Conservation (phyloP, 1,140 invertebrate genomes). For the Achroia grisella region DNA sequence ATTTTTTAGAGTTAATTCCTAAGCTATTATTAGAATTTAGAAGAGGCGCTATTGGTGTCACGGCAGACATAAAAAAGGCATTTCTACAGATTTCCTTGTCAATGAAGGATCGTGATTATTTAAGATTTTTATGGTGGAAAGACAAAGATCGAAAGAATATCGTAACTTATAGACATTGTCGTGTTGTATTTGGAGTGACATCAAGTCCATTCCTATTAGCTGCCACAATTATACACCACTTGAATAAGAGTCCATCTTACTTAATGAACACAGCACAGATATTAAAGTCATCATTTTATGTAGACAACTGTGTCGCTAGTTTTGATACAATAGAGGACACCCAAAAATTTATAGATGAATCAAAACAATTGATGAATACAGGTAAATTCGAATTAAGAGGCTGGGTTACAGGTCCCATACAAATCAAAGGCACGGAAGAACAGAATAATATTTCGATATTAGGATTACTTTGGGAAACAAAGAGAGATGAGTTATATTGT, state of each 20-base stretch:
- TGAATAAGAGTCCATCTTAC: background rate
- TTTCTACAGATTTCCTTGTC: background rate
- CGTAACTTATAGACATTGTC: background rate
- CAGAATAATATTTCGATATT: background rate
- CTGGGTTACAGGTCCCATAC: constrained; percentile 4
- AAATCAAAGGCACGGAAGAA: background rate
- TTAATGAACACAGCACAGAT: constrained; percentile 8
- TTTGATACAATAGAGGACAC: background rate
- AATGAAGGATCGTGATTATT: constrained; percentile 1
- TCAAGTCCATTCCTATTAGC: constrained; percentile 4
- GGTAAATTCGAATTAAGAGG: constrained; percentile 1
- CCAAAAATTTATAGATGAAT: background rate
- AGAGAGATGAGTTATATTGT: background rate
- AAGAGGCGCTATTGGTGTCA: constrained; percentile 33
- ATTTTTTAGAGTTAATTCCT: constrained; percentile 53
- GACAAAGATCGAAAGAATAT: background rate
- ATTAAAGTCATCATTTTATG: background rate
- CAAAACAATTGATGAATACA: constrained; percentile 9
- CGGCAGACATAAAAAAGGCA: no score
- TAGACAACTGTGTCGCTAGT: background rate
- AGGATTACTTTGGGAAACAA: constrained; percentile 3
- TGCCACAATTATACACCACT: background rate
- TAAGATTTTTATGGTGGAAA: constrained; percentile 1
- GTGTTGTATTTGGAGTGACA: constrained; percentile 2
- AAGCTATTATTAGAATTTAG: constrained; percentile 48